These are phyloP conservation scores for Schizopygopsis malacanthus DNA, from an alignment of 2,797 vertebrate genomes.

Conservation along the genomic window DNA sequence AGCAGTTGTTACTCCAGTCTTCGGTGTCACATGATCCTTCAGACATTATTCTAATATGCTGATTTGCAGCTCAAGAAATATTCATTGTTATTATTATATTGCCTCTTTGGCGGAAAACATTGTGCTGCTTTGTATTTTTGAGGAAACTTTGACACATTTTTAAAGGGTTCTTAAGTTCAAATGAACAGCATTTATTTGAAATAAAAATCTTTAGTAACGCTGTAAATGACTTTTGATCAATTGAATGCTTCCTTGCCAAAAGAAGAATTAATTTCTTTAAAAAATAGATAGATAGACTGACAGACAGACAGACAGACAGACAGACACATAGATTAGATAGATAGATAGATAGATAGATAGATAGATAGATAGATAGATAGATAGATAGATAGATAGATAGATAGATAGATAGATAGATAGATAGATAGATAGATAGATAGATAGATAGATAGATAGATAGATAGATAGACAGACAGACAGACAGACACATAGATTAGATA, in stretches of 20 bases:
- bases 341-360: too few species aligned
- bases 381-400: neutral
- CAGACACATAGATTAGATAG: too few species aligned
- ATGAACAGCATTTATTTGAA: neutral
- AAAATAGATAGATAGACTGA: too few species aligned
- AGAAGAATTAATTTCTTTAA: neutral
- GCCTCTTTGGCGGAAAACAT: neutral
- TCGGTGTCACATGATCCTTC: conserved; percentile 1
- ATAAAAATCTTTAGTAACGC: neutral
- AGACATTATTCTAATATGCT: neutral
- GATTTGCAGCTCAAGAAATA: neutral
- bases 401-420: neutral
- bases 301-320: too few species aligned
- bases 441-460: too few species aligned
- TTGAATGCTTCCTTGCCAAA: neutral
- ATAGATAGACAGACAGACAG: too few species aligned
- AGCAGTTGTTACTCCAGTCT: neutral
- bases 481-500: neutral
- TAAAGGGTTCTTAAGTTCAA: neutral
- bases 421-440: neutral
- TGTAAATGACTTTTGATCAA: neutral
- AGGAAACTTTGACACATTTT: neutral
- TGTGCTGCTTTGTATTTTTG: neutral
- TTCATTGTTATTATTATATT: neutral
- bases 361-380: neutral